Base-by-base conservation (phyloP, 2,888 invertebrate species). In the Anodontia alba region DNA sequence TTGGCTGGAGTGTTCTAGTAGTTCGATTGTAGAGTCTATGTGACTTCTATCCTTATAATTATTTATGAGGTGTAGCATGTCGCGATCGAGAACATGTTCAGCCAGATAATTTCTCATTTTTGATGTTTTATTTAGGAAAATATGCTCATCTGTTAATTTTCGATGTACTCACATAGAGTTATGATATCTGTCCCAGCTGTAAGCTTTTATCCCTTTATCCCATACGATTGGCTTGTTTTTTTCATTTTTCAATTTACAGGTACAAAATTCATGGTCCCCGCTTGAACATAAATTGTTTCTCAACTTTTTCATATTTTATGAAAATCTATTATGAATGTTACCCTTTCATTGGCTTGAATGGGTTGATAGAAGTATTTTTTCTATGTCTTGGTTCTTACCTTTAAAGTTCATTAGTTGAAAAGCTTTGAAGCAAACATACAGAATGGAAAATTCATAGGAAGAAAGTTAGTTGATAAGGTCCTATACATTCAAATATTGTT, bases 291-390 rank as follows among this genome's bases (percentile, higher is more conserved):
- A 2, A 54, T 54, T 54, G 26, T 54, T 54, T 26, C 54, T 69
- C 17, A 77, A 15, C 36, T 81, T 77, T 67, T 81, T 81, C 17
- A 74, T 77, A 20, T 73, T 77, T 57, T 81, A 78, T 20, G 71
- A 75, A 67, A 78, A 49, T 81, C 77, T 74, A 81, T 81, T 23
- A 81, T 74, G 0, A 80, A 51, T 20, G 71, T 76, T n/a, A 77
- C 72, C n/a, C 31, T 68, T 23, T 57, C 46, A n/a, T 38, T 0
- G 75, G 54, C 12, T 67, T 36, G 42, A 20, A 69, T 69, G 68
- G 76, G 26, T 72, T 76, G 23, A 31, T 12, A 38, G 38, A 12
- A 38, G 38, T 38, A 5, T 33, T 33, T 54, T 80, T 29, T 54
- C 42, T 76, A 17, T 80, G 29, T 51, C 76, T 69, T 76, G 73